Base-by-base conservation (phyloP, 92 coral and sea anemone species). In the Palythoa caribaeorum region DNA sequence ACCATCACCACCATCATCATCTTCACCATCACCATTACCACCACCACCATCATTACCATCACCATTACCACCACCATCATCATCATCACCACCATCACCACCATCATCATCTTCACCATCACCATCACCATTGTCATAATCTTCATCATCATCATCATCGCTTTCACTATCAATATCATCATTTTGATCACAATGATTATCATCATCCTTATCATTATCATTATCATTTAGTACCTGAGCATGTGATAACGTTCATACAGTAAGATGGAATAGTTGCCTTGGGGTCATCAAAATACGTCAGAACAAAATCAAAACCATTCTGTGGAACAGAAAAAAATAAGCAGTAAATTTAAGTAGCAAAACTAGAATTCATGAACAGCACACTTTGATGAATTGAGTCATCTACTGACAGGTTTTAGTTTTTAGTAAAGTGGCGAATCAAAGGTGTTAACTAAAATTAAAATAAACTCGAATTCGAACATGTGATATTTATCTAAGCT, bases 281-380 rank as follows among this genome's bases (percentile, higher is more conserved):
- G 2, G 99, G 98, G 78, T 97, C 96, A 90, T 97, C 99, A 85
- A 93, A 96, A 80, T 94, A 97, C 9, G 96, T 93, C 38, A 97
- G 84, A 14, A 97, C 98, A 86, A 94, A 97, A 83, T 97, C 99
- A 91, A 97, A 92, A 9, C 99, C 99, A 88, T 90, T 71, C 99
- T 97, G 80, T 62, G 47, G 73, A 84, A 12, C 19, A 60, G n/a
- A 57, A 44, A 44, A 44, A 44, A 44, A 40, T 40, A 44, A 44
- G 50, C 7, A 8, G 5, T 8, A 44, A 44, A 44, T 44, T 8
- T 44, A 8, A 44, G 0, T 44, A 4, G 50, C 6, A 44, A 44
- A 44, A 44, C 50, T 44, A 44, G 50, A 44, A 44, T 1, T 44
- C 50, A 44, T 44, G 5, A 44, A 44, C 50, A 44, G 6, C 50